Conservation (phyloP, 2,797 vertebrate species). For the Takifugu rubripes region DNA sequence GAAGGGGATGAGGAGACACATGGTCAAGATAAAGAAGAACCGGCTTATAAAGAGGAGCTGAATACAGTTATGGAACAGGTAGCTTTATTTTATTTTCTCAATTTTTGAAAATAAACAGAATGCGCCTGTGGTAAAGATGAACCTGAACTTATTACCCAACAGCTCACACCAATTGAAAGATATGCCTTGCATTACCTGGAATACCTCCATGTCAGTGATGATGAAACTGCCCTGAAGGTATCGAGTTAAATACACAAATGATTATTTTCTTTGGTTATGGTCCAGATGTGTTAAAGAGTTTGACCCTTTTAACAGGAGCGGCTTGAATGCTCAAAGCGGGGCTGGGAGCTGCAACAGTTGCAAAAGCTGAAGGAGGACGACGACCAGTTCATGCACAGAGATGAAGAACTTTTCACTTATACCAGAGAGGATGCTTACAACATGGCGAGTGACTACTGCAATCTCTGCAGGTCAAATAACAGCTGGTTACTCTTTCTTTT, state of each 20-base stretch:
- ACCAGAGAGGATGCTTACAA: slow-evolving; percentile 92
- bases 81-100: slow-evolving; percentile 9
- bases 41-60: slow-evolving; percentile 82
- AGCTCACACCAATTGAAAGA: slow-evolving; percentile 93
- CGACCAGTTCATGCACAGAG: slow-evolving; percentile 77
- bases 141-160: slow-evolving; percentile 17
- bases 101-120: not conserved
- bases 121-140: not conserved
- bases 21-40: slow-evolving; percentile 62
- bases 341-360: slow-evolving; percentile 84
- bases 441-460: slow-evolving; percentile 74
- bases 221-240: slow-evolving; percentile 81
- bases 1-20: slow-evolving; percentile 59
- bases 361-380: slow-evolving; percentile 80
- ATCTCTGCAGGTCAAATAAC: slow-evolving; percentile 3
- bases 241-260: not conserved
- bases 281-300: not conserved
- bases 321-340: slow-evolving; percentile 78
- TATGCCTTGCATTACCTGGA: slow-evolving; percentile 93
- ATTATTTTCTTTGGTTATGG: not conserved
- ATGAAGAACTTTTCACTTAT: slow-evolving; percentile 90
- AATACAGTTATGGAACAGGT: slow-evolving; percentile 90
- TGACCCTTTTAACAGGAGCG: slow-evolving; percentile 65
- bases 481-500: not conserved
- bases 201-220: slow-evolving; percentile 80